Evolutionary conservation across 2,113 vertebrate species (phyloP), one percentile per base, ranked within the genome.

Genomic region (Eleginops maclovinus): DNA sequence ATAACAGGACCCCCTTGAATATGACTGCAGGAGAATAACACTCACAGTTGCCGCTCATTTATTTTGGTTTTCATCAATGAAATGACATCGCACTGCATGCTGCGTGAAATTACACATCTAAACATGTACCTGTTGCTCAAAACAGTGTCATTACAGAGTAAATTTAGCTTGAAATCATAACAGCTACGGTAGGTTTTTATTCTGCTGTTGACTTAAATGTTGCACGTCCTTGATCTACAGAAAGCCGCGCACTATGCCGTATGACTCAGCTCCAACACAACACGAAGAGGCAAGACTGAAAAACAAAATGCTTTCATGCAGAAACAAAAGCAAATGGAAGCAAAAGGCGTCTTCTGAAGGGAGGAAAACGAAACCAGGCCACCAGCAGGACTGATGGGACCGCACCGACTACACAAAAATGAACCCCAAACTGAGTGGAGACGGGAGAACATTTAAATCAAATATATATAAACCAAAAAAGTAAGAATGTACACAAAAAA

Each of bases 191-290:
- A 64, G 8, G 28, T 9, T 41, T 8, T 0, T 54, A 70, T 75
- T 1, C 12, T 26, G 28, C 14, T 16, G 47, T 49, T n/a, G 28
- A 36, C n/a, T 11, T 24, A 21, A 10, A 41, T 31, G 67, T 51
- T 14, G 3, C 19, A 19, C 28, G 36, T 21, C 55, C 40, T 41
- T 72, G 2, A 80, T 59, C 67, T 59, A 76, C 15, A 67, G 41
- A 41, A 71, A 72, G 40, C 28, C 2, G 41, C 61, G 73, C 28
- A 21, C 14, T 12, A 62, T 47, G 65, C 60, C 77, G 44, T 41
- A 46, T 71, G 76, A 78, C 65, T 51, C 73, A 67, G 68, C 79
- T 51, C 22, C 9, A 26, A 59, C n/a, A 68, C 55, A 68, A 73
- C 44, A 1, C 19, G 4, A 2, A 46, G 26, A 73, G 28, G 28